These are phyloP conservation scores for Vollenhovia emeryi DNA, from an alignment of 1,140 invertebrate genomes.

Conservation along the genomic window DNA sequence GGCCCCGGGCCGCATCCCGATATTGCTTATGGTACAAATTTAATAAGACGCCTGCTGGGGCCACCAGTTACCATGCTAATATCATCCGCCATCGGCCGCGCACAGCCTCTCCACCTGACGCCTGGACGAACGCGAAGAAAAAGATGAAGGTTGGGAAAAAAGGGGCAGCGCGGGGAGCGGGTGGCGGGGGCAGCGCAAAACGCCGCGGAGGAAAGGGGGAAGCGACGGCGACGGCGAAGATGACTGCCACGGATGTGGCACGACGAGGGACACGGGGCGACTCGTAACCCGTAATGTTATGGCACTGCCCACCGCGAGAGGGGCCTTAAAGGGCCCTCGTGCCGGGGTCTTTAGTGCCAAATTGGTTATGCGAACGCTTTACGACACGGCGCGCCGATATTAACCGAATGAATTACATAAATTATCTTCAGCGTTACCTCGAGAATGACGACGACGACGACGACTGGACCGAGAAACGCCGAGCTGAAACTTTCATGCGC, in stretches of 20 bases:
- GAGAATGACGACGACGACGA: constrained; percentile 70
- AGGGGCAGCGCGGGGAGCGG: constrained; percentile 26
- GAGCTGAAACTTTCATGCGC: constrained; percentile 24
- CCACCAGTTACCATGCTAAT: constrained; percentile 82
- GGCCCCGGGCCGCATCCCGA: constrained; percentile 71
- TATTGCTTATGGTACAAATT: constrained; percentile 82
- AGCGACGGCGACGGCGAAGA: constrained; percentile 57
- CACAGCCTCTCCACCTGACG: constrained; percentile 79
- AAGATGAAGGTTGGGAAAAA: constrained; percentile 68
- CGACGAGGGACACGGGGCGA: constrained; percentile 56
- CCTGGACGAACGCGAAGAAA: constrained; percentile 50
- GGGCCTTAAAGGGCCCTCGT: constrained; percentile 75
- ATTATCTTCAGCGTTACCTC: constrained; percentile 78
- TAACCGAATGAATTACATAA: constrained; percentile 81
- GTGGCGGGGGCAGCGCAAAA: background rate
- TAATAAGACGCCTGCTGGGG: constrained; percentile 82
- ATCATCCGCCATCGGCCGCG: constrained; percentile 76
- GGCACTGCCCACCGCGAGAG: constrained; percentile 79
- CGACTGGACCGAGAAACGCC: background rate
- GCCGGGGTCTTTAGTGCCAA: constrained; percentile 81
- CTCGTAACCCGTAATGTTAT: constrained; percentile 81
- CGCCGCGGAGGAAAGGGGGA: background rate
- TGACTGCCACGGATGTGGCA: constrained; percentile 61
- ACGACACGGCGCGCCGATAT: constrained; percentile 79
- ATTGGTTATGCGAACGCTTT: constrained; percentile 82